A percentile compares a stretch with the other conserved stretches of the same genome.
phyloP scores from a whole-genome alignment of 2,113 vertebrate genomes.

The Pan paniscus region DNA sequence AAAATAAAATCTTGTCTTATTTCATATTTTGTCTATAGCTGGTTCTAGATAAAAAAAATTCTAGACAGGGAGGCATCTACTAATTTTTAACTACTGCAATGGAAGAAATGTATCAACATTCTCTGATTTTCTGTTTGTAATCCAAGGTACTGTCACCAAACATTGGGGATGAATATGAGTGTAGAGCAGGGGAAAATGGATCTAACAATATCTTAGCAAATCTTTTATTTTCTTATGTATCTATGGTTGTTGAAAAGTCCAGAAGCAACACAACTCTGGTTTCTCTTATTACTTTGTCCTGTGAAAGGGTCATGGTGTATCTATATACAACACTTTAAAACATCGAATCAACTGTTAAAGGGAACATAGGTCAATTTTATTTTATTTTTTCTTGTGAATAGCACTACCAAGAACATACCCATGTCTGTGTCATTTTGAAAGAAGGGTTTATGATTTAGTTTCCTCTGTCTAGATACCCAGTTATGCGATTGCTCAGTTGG shows the following conservation, averaged over 20 bases:
- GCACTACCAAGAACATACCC: no score
- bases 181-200: neutral
- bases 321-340: no score
- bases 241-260: neutral
- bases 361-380: no score
- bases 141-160: neutral
- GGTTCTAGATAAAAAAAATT: neutral
- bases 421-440: no score
- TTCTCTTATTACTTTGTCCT: neutral
- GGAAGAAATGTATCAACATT: neutral
- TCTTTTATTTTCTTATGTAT: neutral
- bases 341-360: no score
- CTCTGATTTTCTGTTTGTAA: neutral
- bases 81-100: neutral
- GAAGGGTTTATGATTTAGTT: no score
- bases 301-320: neutral
- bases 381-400: no score
- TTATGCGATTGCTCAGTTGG: no score
- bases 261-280: neutral
- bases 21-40: neutral
- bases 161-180: neutral
- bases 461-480: no score
- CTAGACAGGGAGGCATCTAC: neutral
- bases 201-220: neutral
- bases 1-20: neutral